These are phyloP conservation scores for Drosophila quadrilineata DNA, from an alignment of 1,140 invertebrate genomes.

Conservation along the genomic window DNA sequence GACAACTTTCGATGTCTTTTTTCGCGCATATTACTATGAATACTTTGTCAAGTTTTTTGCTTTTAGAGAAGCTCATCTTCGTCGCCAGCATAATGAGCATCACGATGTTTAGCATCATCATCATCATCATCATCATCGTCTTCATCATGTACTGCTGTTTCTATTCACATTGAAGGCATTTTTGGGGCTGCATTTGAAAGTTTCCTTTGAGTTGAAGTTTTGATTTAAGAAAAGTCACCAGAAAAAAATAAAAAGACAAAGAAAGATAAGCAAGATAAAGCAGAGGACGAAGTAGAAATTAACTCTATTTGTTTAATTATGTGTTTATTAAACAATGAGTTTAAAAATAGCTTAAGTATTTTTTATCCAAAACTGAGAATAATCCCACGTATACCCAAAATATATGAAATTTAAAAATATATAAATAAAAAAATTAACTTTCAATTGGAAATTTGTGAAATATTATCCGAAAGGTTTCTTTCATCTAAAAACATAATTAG, in stretches of 20 bases:
- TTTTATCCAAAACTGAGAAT: too few relatives aligned
- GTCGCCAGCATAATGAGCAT: constrained; percentile 31
- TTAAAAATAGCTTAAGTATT: too few relatives aligned
- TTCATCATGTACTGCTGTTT: constrained; percentile 1
- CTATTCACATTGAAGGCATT: not conserved
- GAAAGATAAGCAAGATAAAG: not conserved
- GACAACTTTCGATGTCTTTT: constrained; percentile 69
- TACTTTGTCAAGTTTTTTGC: constrained; percentile 75
- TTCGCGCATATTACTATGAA: constrained; percentile 60
- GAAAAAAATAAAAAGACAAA: constrained; percentile 50
- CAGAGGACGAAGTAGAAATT: too few relatives aligned
- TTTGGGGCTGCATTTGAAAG: constrained; percentile 29
- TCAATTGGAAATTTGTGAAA: too few relatives aligned
- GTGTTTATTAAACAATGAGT: constrained; percentile 29
- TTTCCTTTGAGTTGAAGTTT: constrained; percentile 34
- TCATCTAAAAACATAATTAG: too few relatives aligned
- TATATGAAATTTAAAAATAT: too few relatives aligned
- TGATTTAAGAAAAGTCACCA: constrained; percentile 59
- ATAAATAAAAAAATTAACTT: too few relatives aligned
- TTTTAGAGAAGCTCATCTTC: constrained; percentile 60
- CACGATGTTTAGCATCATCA: constrained; percentile 26
- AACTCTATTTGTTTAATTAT: constrained; percentile 22
- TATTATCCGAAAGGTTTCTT: too few relatives aligned
- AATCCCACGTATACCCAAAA: too few relatives aligned
- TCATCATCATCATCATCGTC: not conserved